Percentiles rank a stretch among this genome's conserved stretches.
These are phyloP conservation scores for Athene noctua DNA, from an alignment of 2,113 vertebrate genomes.

Conservation along the genomic window DNA sequence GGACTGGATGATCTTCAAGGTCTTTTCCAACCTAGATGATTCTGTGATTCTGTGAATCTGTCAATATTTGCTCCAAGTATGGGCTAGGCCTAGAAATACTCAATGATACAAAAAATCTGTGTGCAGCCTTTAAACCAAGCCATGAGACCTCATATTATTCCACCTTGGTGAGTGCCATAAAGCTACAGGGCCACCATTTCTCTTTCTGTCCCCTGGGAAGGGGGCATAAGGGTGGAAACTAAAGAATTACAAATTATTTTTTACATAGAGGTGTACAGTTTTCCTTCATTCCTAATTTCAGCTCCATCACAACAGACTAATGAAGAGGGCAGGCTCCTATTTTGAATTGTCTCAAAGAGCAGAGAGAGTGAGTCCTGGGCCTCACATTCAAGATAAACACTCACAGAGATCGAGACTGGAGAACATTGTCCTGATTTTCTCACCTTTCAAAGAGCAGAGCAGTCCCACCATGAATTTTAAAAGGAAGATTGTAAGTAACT, in stretches of 20 bases:
- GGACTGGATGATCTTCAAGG: too few species aligned
- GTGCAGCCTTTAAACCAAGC: background rate
- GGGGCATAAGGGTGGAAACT: fast-evolving
- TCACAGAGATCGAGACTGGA: background rate
- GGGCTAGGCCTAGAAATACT: background rate
- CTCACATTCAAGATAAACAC: background rate
- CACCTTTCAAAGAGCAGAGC: background rate
- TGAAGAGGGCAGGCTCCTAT: background rate
- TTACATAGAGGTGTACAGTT: background rate
- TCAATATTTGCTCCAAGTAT: background rate
- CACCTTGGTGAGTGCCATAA: background rate
- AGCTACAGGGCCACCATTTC: background rate
- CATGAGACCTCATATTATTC: background rate
- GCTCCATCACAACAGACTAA: background rate
- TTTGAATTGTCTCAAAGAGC: background rate
- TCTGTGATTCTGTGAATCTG: background rate
- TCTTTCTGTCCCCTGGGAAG: background rate
- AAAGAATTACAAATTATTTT: background rate
- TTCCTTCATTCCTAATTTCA: background rate
- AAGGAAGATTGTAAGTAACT: background rate
- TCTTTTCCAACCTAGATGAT: too few species aligned
- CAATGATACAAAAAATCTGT: background rate
- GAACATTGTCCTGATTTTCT: background rate
- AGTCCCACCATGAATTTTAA: background rate
- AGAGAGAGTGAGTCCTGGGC: background rate